Evolutionary conservation across 2,113 vertebrate species (phyloP).

Genomic region (Eptesicus fuscus): DNA sequence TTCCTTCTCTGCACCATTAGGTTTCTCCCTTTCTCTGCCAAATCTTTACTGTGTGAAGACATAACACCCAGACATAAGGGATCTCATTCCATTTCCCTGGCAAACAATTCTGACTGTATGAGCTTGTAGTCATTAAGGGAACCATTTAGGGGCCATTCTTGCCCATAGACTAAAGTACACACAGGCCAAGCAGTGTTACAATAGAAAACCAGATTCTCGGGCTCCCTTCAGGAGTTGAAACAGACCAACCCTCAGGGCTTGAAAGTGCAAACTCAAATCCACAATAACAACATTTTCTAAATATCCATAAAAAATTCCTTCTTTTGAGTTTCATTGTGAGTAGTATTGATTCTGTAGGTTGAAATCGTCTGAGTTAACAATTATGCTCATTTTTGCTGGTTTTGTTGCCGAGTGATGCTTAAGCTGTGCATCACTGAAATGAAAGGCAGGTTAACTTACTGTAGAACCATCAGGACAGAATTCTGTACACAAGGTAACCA

Average conservation of each 20-base stretch:
- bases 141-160: not conserved
- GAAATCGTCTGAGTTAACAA: not conserved
- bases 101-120: not conserved
- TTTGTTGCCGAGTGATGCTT: too few species aligned
- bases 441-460: too few species aligned
- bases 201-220: not conserved
- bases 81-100: not conserved
- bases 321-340: too few species aligned
- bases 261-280: not conserved
- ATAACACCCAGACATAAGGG: not conserved
- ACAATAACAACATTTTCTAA: too few species aligned
- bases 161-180: not conserved
- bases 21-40: not conserved
- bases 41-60: not conserved
- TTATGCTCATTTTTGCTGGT: not conserved
- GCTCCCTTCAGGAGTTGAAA: not conserved
- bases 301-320: too few species aligned
- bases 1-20: not conserved
- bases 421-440: too few species aligned
- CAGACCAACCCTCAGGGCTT: not conserved
- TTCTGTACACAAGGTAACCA: not conserved
- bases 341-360: not conserved
- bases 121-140: not conserved
- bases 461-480: not conserved
- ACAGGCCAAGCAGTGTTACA: not conserved